Base-by-base conservation (phyloP, 2,113 vertebrate genomes). In the Crotophaga sulcirostris region DNA sequence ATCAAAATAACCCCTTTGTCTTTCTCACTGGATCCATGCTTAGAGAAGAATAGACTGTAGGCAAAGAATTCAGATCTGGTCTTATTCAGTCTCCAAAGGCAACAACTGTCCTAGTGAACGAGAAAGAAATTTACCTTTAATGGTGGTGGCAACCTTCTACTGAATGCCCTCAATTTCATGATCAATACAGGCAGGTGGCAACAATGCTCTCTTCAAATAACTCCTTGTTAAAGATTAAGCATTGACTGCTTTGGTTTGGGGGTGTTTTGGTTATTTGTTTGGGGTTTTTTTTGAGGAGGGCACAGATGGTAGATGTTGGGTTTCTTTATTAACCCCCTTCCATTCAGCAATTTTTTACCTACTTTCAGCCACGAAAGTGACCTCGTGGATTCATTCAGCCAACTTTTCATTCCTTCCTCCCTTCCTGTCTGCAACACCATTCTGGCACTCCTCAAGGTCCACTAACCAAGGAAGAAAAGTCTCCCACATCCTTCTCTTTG, bases 121-220 rank as follows among this genome's bases (percentile, higher is more conserved):
- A 95, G 87, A 87, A 88, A 86, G 74, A 96, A 92, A 84, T 76
- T 83, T 69, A 29, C 55, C 78, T 94, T 87, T 33, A 23, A 91
- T 19, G 29, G 31, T 68, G 56, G 62, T 91, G 70, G 76, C 87
- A 94, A 87, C 49, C 93, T 97, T 96, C 56, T 58, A 90, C 54
- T 73, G 69, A 23, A 58, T 91, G 64, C 69, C 66, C 36, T 70
- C 81, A 73, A 87, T 92, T 96, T 89, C 74, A 63, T 80, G 89
- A 96, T 97, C 95, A 76, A 81, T 95, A 81, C 56, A 96, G 89
- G 92, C 96, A 97, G 93, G 89, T 97, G 84, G 91, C 70, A 96
- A 93, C 75, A 93, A 52, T 74, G 64, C 26, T 78, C 33, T 89
- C 77, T 83, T 95, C 94, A 96, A 76, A 94, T 93, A 95, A 96